phyloP scores from a whole-genome alignment of 2,113 vertebrate species.

The Plecotus auritus region DNA sequence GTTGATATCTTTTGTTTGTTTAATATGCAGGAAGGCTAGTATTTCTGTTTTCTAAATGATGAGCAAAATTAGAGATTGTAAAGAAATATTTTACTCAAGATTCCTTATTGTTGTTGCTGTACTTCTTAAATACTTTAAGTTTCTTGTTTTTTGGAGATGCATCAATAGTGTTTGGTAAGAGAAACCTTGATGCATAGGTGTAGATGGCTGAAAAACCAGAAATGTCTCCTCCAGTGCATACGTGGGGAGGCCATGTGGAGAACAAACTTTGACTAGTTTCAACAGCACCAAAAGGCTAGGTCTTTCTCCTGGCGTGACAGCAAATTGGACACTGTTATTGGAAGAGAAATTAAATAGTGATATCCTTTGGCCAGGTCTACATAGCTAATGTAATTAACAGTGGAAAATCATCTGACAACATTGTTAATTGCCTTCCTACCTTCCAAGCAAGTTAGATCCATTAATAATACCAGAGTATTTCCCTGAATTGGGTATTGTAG shows the following conservation, averaged over 20 bases:
- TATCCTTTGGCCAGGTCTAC: background rate
- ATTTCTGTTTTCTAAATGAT: background rate
- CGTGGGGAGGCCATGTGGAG: background rate
- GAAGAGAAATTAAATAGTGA: background rate
- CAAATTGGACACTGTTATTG: background rate
- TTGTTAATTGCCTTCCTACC: background rate
- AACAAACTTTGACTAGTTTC: background rate
- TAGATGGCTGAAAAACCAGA: background rate
- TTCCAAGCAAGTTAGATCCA: background rate
- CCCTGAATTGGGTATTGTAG: background rate
- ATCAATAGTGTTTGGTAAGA: background rate
- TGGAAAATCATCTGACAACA: background rate
- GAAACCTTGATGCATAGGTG: background rate
- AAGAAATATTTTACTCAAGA: background rate
- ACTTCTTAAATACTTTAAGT: background rate
- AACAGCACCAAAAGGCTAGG: background rate
- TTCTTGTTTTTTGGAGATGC: background rate
- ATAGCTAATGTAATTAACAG: background rate
- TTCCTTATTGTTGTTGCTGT: background rate
- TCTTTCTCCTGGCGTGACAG: background rate
- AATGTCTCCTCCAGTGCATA: background rate
- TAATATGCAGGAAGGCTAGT: background rate
- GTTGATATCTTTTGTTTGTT: background rate
- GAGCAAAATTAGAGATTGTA: background rate
- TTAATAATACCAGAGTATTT: background rate